Base-by-base conservation (phyloP, 2,113 vertebrate species). In the Atrichornis clamosus region DNA sequence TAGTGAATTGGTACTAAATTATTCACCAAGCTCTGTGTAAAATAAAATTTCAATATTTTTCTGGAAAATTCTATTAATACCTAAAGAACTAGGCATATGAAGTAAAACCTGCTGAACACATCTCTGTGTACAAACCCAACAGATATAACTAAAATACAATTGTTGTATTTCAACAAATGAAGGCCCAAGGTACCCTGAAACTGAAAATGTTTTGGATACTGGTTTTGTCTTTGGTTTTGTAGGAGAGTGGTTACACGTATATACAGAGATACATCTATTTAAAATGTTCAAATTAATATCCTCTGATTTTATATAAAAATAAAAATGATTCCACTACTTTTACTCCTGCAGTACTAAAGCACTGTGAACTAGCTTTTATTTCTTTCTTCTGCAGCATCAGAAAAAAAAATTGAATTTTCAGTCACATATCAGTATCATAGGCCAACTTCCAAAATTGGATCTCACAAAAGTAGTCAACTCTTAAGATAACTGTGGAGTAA, bases 1-100 rank as follows among this genome's bases (percentile, higher is more conserved):
- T 8, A 41, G 49, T 68, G 81, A 95, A 94, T 60, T 56, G 53
- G 23, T 73, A 64, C 72, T 76, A 95, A 95, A 92, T 94, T 87
- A 89, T 84, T 95, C 87, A 93, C 49, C 46, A 56, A 79, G 30
- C 13, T 53, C 20, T 7, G 0, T 2, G 1, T 27, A 89, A 93
- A 68, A 84, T 44, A 44, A 89, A 85, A 27, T 79, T 87, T 46
- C 60, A 47, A 33, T 62, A 68, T 69, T 55, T 92, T 87, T 78
- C 84, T 69, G 74, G 58, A 95, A 94, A 95, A 93, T 12, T 9
- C 7, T 62, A 37, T 88, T 83, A 50, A 87, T 78, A 44, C 22
- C 41, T 68, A 64, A 95, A 64, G 32, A 90, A 46, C 1, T 21
- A 68, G 19, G 30, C n/a, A 58, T 3, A 21, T 3, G 14, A 39